Evolutionary conservation across 2,888 invertebrate species (phyloP), one percentile per base, ranked within the genome.

Genomic region (Colletes collaris): DNA sequence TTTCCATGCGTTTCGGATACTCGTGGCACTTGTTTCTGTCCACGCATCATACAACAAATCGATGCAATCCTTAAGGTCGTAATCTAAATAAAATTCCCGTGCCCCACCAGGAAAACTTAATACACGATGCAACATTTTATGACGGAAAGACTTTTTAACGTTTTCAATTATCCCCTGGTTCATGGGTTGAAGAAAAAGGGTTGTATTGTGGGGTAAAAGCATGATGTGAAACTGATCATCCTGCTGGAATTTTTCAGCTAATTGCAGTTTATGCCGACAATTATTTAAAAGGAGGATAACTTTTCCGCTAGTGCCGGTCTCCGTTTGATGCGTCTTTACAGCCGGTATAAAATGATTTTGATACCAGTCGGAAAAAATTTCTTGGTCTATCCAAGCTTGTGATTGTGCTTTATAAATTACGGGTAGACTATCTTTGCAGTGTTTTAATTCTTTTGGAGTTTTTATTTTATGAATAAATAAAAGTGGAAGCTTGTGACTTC

Each of bases 401-500:
- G 27, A 6, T 11, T 67, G 67, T 11, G 40, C 1, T 46, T 49
- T 67, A 7, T 58, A 67, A 5, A 67, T 11, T 4, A 58, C 67
- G 0, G 67, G 67, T 37, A 67, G 16, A 0, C 49, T n/a, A 27
- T 67, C 49, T 11, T 11, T 37, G 10, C 46, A 49, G 35, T 67
- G 67, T n/a, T 67, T 67, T 37, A 67, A 37, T 3, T 35, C 67
- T 4, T 46, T 56, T 1, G 67, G 67, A 2, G 49, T 67, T 16
- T 67, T 46, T 11, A 35, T 11, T 35, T 16, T 67, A 16, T 67
- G 56, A 46, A 67, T 37, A 10, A 67, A 67, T 11, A 67, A 37
- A 1, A 58, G 49, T 11, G 49, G 13, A 16, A 67, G 49, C 37
- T 58, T 67, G 7, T 49, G 67, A 16, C 49, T 13, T 4, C 67